Percentiles rank a stretch among this genome's conserved stretches.
These are phyloP conservation scores for Oncorhynchus gorbuscha DNA, from an alignment of 2,113 vertebrate species.

Conservation along the genomic window DNA sequence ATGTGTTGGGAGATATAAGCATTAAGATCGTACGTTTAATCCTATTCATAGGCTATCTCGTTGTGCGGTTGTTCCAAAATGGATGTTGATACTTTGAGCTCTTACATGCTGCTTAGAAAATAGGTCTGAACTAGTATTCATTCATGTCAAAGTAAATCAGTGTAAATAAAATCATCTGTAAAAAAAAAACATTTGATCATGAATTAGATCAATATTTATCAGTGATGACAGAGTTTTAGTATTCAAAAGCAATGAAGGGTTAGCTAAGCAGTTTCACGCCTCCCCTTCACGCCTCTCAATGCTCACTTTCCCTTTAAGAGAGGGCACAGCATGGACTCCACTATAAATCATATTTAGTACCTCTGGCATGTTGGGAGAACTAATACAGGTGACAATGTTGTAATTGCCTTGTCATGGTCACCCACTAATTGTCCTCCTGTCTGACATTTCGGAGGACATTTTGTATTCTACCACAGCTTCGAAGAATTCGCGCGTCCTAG, in stretches of 20 bases:
- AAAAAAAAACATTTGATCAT: neutral
- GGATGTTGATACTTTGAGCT: slow-evolving; percentile 44
- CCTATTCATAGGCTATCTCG: too few relatives aligned
- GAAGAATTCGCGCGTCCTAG: neutral
- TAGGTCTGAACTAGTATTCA: slow-evolving; percentile 29
- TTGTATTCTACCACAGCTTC: neutral
- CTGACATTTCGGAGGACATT: slow-evolving; percentile 33
- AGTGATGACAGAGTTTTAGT: slow-evolving; percentile 11
- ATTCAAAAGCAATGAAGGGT: slow-evolving; percentile 31
- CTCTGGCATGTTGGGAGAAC: slow-evolving; percentile 50
- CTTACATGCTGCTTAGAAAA: slow-evolving; percentile 11
- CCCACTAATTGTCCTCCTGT: slow-evolving; percentile 30
- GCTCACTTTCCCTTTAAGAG: slow-evolving; percentile 35
- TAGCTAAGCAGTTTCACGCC: neutral
- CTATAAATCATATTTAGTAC: slow-evolving; percentile 60
- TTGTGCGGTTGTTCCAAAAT: slow-evolving; percentile 40
- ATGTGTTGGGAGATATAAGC: slow-evolving; percentile 62
- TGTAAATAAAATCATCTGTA: slow-evolving; percentile 8
- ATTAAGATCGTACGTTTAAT: slow-evolving; percentile 21
- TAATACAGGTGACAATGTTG: slow-evolving; percentile 47
- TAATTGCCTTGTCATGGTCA: slow-evolving; percentile 48
- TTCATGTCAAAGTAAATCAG: slow-evolving; percentile 15
- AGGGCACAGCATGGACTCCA: slow-evolving; percentile 47
- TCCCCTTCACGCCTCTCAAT: slow-evolving; percentile 32
- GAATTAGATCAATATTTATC: neutral